Conservation (phyloP, 2,797 vertebrate genomes). For the Gallinago nigripennis region DNA sequence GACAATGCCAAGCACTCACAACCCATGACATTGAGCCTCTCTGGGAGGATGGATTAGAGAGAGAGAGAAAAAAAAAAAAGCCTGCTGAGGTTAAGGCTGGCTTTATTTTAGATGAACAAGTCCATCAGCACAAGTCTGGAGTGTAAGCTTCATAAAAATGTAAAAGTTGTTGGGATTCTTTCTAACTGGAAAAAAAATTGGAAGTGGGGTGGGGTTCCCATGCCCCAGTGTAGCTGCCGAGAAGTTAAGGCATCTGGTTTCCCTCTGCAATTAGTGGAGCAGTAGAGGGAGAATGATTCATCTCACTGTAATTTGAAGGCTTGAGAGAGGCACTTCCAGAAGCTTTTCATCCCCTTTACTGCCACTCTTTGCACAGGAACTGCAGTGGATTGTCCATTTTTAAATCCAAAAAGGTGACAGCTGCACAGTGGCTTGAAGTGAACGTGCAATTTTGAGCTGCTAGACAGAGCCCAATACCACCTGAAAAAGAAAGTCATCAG, state of each 20-base stretch:
- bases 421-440: not conserved
- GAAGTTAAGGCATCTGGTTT: slow-evolving; percentile 38
- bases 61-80: too few relatives aligned
- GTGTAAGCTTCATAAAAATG: not conserved
- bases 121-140: not conserved
- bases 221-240: slow-evolving; percentile 13
- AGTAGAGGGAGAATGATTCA: slow-evolving; percentile 29
- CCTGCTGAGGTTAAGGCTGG: not conserved
- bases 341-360: not conserved
- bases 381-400: not conserved
- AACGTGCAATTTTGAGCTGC: not conserved
- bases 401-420: not conserved
- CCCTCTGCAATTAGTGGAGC: not conserved
- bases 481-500: not conserved
- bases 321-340: not conserved
- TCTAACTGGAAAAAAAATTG: not conserved
- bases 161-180: not conserved
- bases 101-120: not conserved
- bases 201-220: not conserved
- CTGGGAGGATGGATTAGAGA: not conserved
- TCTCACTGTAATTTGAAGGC: not conserved
- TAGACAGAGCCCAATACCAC: not conserved
- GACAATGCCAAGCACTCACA: not conserved
- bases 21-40: not conserved
- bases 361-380: not conserved